A percentile compares a stretch with the other conserved stretches of the same genome.
Conservation (phyloP, 2,888 invertebrate genomes). For the Heliconius ethilla region DNA sequence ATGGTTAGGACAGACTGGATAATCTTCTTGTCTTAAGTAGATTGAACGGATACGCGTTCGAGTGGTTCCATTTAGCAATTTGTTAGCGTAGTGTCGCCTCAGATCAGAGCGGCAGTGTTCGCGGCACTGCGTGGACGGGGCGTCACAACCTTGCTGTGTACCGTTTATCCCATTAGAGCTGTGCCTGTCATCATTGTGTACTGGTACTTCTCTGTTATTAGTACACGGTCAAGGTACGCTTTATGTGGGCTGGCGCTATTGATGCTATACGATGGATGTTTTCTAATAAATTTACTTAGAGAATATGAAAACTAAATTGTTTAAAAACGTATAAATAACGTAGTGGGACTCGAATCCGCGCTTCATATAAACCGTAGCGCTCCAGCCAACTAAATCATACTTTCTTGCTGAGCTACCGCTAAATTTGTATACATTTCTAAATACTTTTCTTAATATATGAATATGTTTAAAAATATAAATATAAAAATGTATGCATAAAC, state of each 20-base stretch:
- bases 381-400: neutral
- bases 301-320: neutral
- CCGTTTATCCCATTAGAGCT: constrained; percentile 79
- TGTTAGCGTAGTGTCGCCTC: constrained; percentile 66
- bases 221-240: constrained; percentile 77
- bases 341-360: neutral
- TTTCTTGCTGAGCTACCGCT: neutral
- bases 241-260: constrained; percentile 50
- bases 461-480: too few species aligned
- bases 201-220: constrained; percentile 67
- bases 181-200: constrained; percentile 71
- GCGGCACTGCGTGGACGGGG: constrained; percentile 67
- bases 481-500: too few species aligned
- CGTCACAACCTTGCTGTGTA: constrained; percentile 78
- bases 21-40: constrained; percentile 75
- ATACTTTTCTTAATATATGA: too few species aligned
- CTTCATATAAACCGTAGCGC: neutral
- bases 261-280: constrained; percentile 15
- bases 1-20: constrained; percentile 64
- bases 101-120: constrained; percentile 64
- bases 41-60: constrained; percentile 78
- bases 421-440: too few species aligned
- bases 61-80: constrained; percentile 79
- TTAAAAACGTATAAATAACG: neutral
- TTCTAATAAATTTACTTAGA: neutral